Conservation (phyloP, 2,797 vertebrate genomes). For the Eulemur rubriventer region DNA sequence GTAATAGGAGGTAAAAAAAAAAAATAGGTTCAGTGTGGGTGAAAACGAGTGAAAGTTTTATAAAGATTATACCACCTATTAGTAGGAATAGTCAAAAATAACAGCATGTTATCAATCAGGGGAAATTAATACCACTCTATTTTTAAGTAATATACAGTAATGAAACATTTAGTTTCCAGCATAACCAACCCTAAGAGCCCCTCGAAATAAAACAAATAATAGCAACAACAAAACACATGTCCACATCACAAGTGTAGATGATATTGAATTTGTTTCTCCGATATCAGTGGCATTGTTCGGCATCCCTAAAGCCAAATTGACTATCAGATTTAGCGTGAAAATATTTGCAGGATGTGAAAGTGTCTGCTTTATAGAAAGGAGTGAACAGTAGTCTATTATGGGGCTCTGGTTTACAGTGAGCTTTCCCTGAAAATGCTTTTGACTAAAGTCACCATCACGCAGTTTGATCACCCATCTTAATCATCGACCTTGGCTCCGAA, state of each 20-base stretch:
- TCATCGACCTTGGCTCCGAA: slow-evolving; percentile 4
- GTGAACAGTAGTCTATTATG: neutral
- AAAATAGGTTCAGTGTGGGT: neutral
- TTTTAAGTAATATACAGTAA: slow-evolving; percentile 1
- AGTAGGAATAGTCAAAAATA: neutral
- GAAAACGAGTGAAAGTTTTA: neutral
- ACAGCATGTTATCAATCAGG: neutral
- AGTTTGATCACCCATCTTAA: neutral
- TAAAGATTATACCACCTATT: neutral
- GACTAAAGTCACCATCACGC: neutral
- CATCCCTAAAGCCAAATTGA: neutral
- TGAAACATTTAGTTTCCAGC: neutral
- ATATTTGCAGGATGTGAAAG: neutral
- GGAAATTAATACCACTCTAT: slow-evolving; percentile 4
- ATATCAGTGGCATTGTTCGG: neutral
- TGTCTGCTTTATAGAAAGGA: neutral
- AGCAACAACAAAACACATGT: neutral
- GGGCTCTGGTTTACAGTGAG: neutral
- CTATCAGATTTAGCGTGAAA: neutral
- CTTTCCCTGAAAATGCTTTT: slow-evolving; percentile 30
- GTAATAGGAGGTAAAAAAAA: slow-evolving; percentile 22
- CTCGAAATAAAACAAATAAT: slow-evolving; percentile 7
- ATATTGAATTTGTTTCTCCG: neutral
- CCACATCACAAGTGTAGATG: neutral
- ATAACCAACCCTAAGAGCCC: neutral